Evolutionary conservation across 2,113 vertebrate genomes (phyloP), one percentile per base, ranked within the genome.

Genomic region (Charina bottae): DNA sequence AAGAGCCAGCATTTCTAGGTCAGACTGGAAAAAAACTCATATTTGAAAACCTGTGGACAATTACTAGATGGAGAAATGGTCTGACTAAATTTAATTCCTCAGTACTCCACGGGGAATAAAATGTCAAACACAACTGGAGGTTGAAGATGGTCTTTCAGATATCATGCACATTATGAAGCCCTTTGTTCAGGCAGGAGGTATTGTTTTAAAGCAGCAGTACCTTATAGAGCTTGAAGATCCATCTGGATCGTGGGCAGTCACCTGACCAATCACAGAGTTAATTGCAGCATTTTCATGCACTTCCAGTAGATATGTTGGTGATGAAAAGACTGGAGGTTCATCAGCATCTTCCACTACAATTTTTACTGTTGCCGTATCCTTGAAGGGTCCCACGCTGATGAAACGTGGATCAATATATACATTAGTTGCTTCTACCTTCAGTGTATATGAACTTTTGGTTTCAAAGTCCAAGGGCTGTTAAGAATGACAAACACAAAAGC

Each of bases 391-490:
- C 42, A 98, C 97, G 19, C 97, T 96, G 90, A 97, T 96, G 95
- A 98, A 98, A 90, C 97, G 98, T 68, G 98, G 98, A 95, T 99
- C 99, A 0, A 97, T 96, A 49, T 98, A 98, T 26, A 98, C 33
- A 94, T 99, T 99, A 97, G 98, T 98, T 49, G 99, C 99, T 95
- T 99, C 99, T 59, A 99, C 98, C 92, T 99, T 99, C 94, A 99
- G 96, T 0, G 98, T 99, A 97, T 98, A 99, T 94, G 98, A 98
- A 96, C 97, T 98, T 95, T 98, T 99, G 96, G 95, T 98, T 97
- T 99, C 99, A 89, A 98, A 99, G 97, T 99, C 99, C 97, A 99
- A 96, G 17, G 98, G 98, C 99, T 99, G 98, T 88, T 95, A 96
- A 92, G 96, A 96, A 95, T 93, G 96, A 97, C 96, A 97, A 94